Conservation (phyloP, 2,797 vertebrate genomes). For the Enteromius mattozi region DNA sequence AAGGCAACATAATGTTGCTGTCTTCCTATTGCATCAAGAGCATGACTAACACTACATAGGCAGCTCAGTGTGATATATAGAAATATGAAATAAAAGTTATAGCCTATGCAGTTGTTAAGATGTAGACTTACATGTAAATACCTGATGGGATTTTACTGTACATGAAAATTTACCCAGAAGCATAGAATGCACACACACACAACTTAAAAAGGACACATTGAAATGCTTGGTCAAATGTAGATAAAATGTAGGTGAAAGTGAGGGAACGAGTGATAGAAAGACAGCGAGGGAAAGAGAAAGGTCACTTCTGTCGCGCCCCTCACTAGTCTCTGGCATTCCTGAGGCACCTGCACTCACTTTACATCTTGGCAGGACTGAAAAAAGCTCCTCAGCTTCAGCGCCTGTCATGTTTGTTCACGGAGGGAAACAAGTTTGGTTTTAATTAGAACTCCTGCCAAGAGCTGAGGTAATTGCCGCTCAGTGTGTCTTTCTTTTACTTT, state of each 20-base stretch:
- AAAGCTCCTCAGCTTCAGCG: conserved; percentile 73
- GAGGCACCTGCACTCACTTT: conserved; percentile 88
- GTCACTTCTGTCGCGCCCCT: conserved; percentile 65
- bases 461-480: conserved; percentile 79
- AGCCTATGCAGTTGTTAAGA: neutral
- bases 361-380: conserved; percentile 78
- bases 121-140: neutral
- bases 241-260: neutral
- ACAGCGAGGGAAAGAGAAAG: conserved; percentile 54
- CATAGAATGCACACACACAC: neutral
- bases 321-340: conserved; percentile 81
- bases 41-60: neutral
- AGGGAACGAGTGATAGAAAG: neutral
- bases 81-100: neutral
- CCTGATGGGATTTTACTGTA: neutral
- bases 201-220: neutral
- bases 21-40: neutral
- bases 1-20: neutral
- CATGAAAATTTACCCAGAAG: neutral
- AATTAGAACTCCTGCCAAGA: conserved; percentile 84
- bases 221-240: neutral
- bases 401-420: conserved; percentile 83
- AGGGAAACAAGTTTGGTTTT: conserved; percentile 87
- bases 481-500: conserved; percentile 59
- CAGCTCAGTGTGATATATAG: neutral